Evolutionary conservation across 2,113 vertebrate species (phyloP).

Genomic region (Cochlearius cochlearius): DNA sequence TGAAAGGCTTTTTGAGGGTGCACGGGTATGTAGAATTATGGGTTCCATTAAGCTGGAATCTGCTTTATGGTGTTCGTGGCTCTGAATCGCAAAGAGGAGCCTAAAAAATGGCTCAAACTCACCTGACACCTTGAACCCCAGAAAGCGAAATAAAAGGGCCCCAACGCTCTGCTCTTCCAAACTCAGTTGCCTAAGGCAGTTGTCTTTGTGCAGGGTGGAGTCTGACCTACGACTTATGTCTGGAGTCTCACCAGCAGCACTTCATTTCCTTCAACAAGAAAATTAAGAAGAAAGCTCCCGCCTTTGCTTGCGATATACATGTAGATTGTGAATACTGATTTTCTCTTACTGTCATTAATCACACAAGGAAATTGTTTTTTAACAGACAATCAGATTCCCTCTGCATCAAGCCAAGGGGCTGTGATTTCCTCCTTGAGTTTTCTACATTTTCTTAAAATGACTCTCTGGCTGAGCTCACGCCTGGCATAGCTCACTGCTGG

Average conservation of each 20-base stretch:
- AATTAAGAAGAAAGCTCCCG: background rate
- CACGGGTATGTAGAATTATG: background rate
- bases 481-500: background rate
- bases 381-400: background rate
- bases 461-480: background rate
- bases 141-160: background rate
- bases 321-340: background rate
- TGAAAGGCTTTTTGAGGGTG: background rate
- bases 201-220: background rate
- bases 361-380: background rate
- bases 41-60: background rate
- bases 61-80: background rate
- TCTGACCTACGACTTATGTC: rapidly evolving
- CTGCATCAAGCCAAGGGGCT: background rate
- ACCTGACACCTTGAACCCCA: background rate
- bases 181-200: background rate
- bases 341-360: background rate
- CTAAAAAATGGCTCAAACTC: background rate
- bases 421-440: background rate
- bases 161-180: background rate
- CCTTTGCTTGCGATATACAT: background rate
- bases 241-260: background rate
- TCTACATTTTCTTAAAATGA: background rate
- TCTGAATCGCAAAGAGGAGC: background rate
- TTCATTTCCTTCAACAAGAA: background rate